Evolutionary conservation across 2,888 invertebrate genomes (phyloP).

Genomic region (Aromia moschata): DNA sequence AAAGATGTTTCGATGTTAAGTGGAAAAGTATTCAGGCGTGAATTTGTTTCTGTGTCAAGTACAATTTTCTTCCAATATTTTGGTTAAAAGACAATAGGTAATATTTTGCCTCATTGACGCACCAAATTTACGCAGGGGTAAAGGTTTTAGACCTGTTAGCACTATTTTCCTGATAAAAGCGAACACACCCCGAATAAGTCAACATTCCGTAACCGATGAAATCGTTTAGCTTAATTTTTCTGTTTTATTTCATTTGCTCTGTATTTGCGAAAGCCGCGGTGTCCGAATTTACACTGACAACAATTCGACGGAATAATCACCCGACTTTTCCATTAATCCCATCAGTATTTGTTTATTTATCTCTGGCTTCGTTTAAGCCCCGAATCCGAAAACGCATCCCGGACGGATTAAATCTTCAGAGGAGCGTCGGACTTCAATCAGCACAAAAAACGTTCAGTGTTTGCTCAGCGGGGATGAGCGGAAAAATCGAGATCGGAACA

Average conservation of each 20-base stretch:
- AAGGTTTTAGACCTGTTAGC: too few species aligned
- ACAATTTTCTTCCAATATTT: too few species aligned
- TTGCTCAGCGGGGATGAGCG: not conserved
- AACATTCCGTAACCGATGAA: too few species aligned
- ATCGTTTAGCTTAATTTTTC: too few species aligned
- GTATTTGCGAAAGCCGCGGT: not conserved
- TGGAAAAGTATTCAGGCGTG: too few species aligned
- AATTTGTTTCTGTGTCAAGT: too few species aligned
- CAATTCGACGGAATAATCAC: conserved; percentile 1
- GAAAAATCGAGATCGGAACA: not conserved
- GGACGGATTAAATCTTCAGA: conserved; percentile 2
- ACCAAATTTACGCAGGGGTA: too few species aligned
- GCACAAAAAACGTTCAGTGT: conserved; percentile 7
- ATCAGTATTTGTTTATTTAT: conserved; percentile 14
- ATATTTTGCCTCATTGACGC: too few species aligned
- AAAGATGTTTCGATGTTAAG: too few species aligned
- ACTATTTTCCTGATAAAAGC: too few species aligned
- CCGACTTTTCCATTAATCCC: not conserved
- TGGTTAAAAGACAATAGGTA: too few species aligned
- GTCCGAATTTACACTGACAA: not conserved
- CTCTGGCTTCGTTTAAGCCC: conserved; percentile 2
- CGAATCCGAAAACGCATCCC: not conserved
- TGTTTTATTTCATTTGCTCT: not conserved
- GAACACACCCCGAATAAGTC: too few species aligned
- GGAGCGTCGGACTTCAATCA: conserved; percentile 3